Evolutionary conservation across 1,140 invertebrate species (phyloP).

Genomic region (Meteorus sp.): DNA sequence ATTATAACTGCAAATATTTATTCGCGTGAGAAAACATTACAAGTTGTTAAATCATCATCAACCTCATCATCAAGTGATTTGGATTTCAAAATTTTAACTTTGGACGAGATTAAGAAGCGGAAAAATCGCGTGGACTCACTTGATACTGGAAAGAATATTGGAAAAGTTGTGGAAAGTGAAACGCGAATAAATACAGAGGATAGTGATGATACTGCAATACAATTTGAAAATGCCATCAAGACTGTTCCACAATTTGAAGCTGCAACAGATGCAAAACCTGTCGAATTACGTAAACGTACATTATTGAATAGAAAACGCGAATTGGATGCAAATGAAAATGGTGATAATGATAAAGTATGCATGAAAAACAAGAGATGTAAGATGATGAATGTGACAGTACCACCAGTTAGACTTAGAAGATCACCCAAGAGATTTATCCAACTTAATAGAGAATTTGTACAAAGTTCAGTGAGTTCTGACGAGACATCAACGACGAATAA

Average conservation of each 20-base stretch:
- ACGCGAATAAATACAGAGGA: too few relatives aligned
- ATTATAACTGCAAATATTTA: slow-evolving; percentile 22
- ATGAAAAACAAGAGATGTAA: background rate
- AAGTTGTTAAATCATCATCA: slow-evolving; percentile 8
- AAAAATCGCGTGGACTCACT: slow-evolving; percentile 19
- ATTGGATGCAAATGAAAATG: too few relatives aligned
- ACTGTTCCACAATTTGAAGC: too few relatives aligned
- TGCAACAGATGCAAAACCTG: too few relatives aligned
- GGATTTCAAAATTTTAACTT: slow-evolving; percentile 48
- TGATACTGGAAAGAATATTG: background rate
- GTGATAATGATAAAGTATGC: too few relatives aligned
- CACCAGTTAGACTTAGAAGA: slow-evolving; percentile 42
- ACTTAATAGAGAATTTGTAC: slow-evolving; percentile 1
- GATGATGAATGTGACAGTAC: slow-evolving; percentile 13
- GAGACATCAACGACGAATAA: too few relatives aligned
- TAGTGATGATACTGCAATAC: background rate
- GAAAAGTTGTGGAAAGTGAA: too few relatives aligned
- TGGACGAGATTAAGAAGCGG: slow-evolving; percentile 52
- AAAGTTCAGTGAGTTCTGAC: too few relatives aligned
- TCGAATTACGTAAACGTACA: too few relatives aligned
- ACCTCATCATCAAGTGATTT: slow-evolving; percentile 5
- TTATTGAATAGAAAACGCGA: slow-evolving; percentile 23
- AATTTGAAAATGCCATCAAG: background rate
- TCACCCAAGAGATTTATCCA: slow-evolving; percentile 18
- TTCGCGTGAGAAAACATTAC: slow-evolving; percentile 15